Conservation (phyloP, 2,888 invertebrate species). For the Amorpha juglandis region DNA sequence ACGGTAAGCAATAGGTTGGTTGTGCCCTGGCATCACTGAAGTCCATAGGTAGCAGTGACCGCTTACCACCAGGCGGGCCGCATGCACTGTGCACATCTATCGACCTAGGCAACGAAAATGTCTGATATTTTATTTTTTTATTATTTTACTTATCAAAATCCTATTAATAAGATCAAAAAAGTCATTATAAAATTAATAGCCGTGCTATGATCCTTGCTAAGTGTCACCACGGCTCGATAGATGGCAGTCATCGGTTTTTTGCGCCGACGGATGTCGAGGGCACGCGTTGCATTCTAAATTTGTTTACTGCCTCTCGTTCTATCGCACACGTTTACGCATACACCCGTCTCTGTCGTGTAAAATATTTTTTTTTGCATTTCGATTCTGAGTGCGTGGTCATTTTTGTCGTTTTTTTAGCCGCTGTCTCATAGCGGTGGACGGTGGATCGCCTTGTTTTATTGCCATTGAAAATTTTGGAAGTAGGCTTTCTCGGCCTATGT, state of each 20-base stretch:
- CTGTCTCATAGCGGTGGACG: slow-evolving; percentile 69
- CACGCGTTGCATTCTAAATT: slow-evolving; percentile 84
- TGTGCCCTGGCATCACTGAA: too few relatives aligned
- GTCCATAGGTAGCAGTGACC: too few relatives aligned
- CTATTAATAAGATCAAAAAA: slow-evolving; percentile 17
- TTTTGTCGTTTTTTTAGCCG: slow-evolving; percentile 74
- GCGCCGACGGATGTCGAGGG: slow-evolving; percentile 78
- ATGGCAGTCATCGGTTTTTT: slow-evolving; percentile 74
- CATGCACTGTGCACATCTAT: too few relatives aligned
- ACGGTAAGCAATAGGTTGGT: too few relatives aligned
- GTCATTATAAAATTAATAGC: slow-evolving; percentile 2
- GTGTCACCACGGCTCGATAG: slow-evolving; percentile 68
- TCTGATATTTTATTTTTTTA: too few relatives aligned
- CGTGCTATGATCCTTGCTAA: slow-evolving; percentile 40
- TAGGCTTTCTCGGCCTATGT: slow-evolving; percentile 23
- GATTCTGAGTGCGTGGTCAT: slow-evolving; percentile 79
- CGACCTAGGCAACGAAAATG: too few relatives aligned
- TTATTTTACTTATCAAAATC: background rate
- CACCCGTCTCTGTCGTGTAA: slow-evolving; percentile 64
- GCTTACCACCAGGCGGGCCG: too few relatives aligned
- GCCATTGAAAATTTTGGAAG: slow-evolving; percentile 22
- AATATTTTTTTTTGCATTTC: slow-evolving; percentile 81
- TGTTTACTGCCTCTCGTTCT: slow-evolving; percentile 65
- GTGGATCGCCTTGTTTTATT: slow-evolving; percentile 51
- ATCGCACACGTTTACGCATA: slow-evolving; percentile 51